Conservation (phyloP, 2,888 invertebrate species). For the Alloplasta piceator region DNA sequence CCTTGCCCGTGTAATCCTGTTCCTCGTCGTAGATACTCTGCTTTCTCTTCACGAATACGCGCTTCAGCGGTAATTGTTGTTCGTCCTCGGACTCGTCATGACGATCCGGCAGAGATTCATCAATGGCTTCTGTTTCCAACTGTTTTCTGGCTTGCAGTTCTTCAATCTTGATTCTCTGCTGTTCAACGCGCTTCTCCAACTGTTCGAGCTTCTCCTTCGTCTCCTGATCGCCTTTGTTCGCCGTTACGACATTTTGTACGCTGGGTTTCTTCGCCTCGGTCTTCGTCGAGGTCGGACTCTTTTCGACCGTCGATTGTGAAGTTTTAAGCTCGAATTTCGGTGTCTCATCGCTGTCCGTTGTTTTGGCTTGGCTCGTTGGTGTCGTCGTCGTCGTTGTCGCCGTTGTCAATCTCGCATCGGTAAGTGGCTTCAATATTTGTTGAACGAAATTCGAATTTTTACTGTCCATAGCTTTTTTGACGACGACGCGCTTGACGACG, state of each 20-base stretch:
- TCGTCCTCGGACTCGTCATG: slow-evolving; percentile 81
- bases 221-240: slow-evolving; percentile 77
- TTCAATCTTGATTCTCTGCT: slow-evolving; percentile 80
- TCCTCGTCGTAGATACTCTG: slow-evolving; percentile 83
- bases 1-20: slow-evolving; percentile 75
- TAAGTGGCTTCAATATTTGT: slow-evolving; percentile 71
- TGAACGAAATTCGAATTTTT: slow-evolving; percentile 73
- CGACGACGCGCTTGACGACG: slow-evolving; percentile 81
- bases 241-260: slow-evolving; percentile 44
- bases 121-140: slow-evolving; percentile 78
- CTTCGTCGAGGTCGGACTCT: not conserved
- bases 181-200: slow-evolving; percentile 80
- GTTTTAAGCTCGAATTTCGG: slow-evolving; percentile 79
- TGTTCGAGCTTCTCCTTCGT: slow-evolving; percentile 81
- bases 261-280: slow-evolving; percentile 22
- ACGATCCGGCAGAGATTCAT: slow-evolving; percentile 81
- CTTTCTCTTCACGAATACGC: slow-evolving; percentile 86
- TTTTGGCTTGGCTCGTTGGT: not conserved
- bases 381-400: slow-evolving; percentile 48
- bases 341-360: slow-evolving; percentile 63
- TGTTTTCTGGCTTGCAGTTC: slow-evolving; percentile 80
- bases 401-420: slow-evolving; percentile 53
- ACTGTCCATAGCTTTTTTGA: slow-evolving; percentile 79
- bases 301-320: slow-evolving; percentile 67
- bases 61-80: slow-evolving; percentile 85